Evolutionary conservation across 2,888 invertebrate genomes (phyloP).

Genomic region (Prenolepis imparis): DNA sequence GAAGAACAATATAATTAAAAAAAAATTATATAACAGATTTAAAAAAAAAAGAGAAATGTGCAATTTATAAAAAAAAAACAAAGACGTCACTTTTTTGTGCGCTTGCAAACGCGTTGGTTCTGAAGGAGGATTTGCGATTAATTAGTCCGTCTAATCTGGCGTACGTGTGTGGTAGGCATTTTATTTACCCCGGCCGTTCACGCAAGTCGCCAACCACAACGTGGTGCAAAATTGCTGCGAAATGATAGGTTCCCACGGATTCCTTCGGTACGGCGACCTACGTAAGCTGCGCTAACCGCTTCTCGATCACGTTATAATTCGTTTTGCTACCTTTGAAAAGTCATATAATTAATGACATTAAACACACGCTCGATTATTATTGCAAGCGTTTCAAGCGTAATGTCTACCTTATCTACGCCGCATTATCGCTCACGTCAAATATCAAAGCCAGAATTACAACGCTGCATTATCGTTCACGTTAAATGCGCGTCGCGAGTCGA

Average conservation of each 20-base stretch:
- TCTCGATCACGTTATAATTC: slow-evolving; percentile 51
- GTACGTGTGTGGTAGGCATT: background rate
- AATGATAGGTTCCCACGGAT: slow-evolving; percentile 57
- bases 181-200: slow-evolving; percentile 33
- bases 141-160: slow-evolving; percentile 38
- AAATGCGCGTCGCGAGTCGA: background rate
- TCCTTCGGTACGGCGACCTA: slow-evolving; percentile 47
- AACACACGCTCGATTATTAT: slow-evolving; percentile 45
- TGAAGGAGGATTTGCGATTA: slow-evolving; percentile 16
- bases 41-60: background rate
- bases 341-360: slow-evolving; percentile 54
- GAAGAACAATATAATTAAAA: background rate
- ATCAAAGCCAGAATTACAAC: slow-evolving; percentile 42
- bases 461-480: slow-evolving; percentile 12
- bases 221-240: slow-evolving; percentile 43
- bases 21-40: background rate
- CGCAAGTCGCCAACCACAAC: slow-evolving; percentile 29
- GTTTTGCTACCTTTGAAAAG: slow-evolving; percentile 44
- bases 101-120: background rate
- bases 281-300: slow-evolving; percentile 45
- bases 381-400: slow-evolving; percentile 37
- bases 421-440: slow-evolving; percentile 52
- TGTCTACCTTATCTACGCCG: slow-evolving; percentile 42
- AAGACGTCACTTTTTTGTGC: background rate
- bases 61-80: background rate